phyloP scores from a whole-genome alignment of 2,113 vertebrate genomes.

The Phalacrocorax brasilianus region DNA sequence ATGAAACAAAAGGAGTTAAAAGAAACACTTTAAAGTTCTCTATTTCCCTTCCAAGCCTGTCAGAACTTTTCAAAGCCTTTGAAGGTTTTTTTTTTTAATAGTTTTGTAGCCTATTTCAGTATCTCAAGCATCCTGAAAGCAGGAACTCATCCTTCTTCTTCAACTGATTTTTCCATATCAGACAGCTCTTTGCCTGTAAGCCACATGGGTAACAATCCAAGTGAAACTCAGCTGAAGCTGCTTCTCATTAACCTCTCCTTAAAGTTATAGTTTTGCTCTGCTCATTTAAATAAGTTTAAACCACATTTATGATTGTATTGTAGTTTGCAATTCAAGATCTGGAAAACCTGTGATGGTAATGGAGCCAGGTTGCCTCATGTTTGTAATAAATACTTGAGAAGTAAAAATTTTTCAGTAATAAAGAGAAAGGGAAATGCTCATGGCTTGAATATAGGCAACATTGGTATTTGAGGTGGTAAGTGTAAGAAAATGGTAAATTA shows the following conservation, averaged over 20 bases:
- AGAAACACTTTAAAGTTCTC: slow-evolving; percentile 37
- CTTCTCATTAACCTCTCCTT: slow-evolving; percentile 34
- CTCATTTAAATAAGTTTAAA: background rate
- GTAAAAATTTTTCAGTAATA: background rate
- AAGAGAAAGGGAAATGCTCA: background rate
- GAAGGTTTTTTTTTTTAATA: slow-evolving; percentile 2
- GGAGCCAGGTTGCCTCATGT: background rate
- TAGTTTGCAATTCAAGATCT: background rate
- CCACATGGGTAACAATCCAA: slow-evolving; percentile 45
- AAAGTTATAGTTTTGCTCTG: background rate
- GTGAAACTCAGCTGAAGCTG: slow-evolving; percentile 28
- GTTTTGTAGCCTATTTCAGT: slow-evolving; percentile 19
- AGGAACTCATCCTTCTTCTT: slow-evolving; percentile 56
- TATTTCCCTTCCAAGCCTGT: slow-evolving; percentile 42
- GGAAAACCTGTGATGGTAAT: background rate
- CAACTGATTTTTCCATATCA: slow-evolving; percentile 38
- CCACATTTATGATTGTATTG: background rate
- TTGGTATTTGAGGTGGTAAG: background rate
- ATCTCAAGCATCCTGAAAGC: slow-evolving; percentile 36
- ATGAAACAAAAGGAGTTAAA: slow-evolving; percentile 20
- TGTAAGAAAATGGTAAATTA: background rate
- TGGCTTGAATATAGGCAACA: background rate
- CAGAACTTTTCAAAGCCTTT: slow-evolving; percentile 53
- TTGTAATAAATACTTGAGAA: background rate
- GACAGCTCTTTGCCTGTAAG: slow-evolving; percentile 39